A percentile compares a stretch with the other conserved stretches of the same genome.
phyloP scores from a whole-genome alignment of 2,113 vertebrate species.

The Centropristis striata region DNA sequence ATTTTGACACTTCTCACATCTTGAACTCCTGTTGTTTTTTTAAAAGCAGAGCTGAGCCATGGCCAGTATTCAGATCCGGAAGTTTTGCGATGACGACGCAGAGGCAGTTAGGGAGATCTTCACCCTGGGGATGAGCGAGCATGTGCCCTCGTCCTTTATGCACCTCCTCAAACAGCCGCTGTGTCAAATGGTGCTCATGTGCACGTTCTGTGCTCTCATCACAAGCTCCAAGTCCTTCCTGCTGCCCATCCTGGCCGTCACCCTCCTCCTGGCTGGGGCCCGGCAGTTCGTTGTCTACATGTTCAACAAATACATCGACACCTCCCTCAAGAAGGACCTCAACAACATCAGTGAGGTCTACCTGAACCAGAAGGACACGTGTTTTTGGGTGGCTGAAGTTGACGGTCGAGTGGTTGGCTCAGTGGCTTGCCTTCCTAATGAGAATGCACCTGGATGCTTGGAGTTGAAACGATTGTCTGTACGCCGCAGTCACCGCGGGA shows the following conservation, averaged over 20 bases:
- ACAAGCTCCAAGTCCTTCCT: constrained; percentile 82
- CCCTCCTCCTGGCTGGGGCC: constrained; percentile 79
- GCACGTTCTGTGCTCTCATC: constrained; percentile 79
- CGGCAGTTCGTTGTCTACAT: constrained; percentile 73
- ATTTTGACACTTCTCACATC: background rate
- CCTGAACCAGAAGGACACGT: constrained; percentile 71
- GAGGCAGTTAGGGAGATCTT: constrained; percentile 83
- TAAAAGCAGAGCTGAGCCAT: constrained; percentile 63
- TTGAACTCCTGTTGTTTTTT: constrained; percentile 22
- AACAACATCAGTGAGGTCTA: constrained; percentile 70
- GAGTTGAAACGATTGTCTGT: constrained; percentile 85
- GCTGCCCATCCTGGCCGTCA: constrained; percentile 80
- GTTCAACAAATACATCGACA: constrained; percentile 80
- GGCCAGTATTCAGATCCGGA: constrained; percentile 81
- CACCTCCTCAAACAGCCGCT: constrained; percentile 83
- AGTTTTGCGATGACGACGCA: constrained; percentile 72
- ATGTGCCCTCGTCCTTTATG: constrained; percentile 81
- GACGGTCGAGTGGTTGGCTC: constrained; percentile 81
- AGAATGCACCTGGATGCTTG: constrained; percentile 40
- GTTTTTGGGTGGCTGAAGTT: constrained; percentile 87
- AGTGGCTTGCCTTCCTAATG: constrained; percentile 75
- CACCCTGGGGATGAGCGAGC: constrained; percentile 84
- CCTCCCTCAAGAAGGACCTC: constrained; percentile 75
- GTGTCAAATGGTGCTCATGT: constrained; percentile 81
- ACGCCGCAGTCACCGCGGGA: constrained; percentile 73